phyloP scores from a whole-genome alignment of 2,888 invertebrate genomes.

The Eulithis prunata region DNA sequence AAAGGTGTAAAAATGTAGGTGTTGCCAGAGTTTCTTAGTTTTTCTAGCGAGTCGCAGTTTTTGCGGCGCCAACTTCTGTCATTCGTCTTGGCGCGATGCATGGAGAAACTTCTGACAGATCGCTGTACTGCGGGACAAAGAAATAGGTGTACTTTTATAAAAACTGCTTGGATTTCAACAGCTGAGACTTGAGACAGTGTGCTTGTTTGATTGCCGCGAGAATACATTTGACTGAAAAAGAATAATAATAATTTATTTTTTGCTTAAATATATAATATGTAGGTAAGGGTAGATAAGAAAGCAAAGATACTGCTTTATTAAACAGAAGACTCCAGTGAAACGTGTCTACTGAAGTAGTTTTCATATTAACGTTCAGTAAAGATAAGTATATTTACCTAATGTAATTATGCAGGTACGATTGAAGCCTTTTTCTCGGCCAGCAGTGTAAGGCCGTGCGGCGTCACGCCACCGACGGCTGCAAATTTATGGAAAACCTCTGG shows the following conservation, averaged over 20 bases:
- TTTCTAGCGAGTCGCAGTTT: slow-evolving; percentile 54
- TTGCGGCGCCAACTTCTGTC: slow-evolving; percentile 69
- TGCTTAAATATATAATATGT: too few relatives aligned
- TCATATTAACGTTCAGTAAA: too few relatives aligned
- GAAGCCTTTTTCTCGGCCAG: slow-evolving; percentile 42
- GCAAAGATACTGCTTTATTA: too few relatives aligned
- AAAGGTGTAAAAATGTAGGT: slow-evolving; percentile 43
- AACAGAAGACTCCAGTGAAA: too few relatives aligned
- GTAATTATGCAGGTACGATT: too few relatives aligned
- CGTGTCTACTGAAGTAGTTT: too few relatives aligned
- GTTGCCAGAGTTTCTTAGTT: slow-evolving; percentile 47
- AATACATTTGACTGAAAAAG: too few relatives aligned
- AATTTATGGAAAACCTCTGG: slow-evolving; percentile 77
- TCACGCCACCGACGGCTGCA: slow-evolving; percentile 65
- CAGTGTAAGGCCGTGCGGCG: slow-evolving; percentile 57
- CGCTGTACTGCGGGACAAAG: slow-evolving; percentile 55
- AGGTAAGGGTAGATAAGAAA: too few relatives aligned
- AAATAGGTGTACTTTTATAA: slow-evolving; percentile 1
- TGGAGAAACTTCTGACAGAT: slow-evolving; percentile 78
- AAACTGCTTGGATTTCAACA: too few relatives aligned
- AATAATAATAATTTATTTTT: too few relatives aligned
- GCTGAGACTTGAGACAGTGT: too few relatives aligned
- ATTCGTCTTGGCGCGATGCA: slow-evolving; percentile 78
- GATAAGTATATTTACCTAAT: too few relatives aligned
- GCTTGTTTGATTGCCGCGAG: slow-evolving; percentile 2